Evolutionary conservation across 1,140 invertebrate genomes (phyloP), one percentile per base, ranked within the genome.

Genomic region (Cepaea nemoralis): DNA sequence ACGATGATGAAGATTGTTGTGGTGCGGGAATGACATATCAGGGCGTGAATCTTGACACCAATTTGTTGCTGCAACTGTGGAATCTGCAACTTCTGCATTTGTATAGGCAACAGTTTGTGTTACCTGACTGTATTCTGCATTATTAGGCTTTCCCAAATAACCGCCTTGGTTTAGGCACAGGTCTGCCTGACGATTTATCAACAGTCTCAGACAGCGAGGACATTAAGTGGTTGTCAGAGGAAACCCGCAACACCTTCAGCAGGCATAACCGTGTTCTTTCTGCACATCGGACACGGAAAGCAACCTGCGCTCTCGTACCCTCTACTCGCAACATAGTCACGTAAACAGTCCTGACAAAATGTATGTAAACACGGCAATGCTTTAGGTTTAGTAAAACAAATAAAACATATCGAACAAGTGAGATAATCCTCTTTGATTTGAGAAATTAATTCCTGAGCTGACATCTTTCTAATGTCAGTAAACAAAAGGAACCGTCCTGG

Each of bases 361-460:
- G 88, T 89, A 82, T 91, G 90, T 8, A 89, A 71, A 76, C 90
- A 91, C 0, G 89, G 87, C 39, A 91, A 75, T 8, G 89, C 88
- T 82, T 90, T 89, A 2, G 90, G 90, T 35, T 81, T 82, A 0
- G 71, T 82, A 71, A 87, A 89, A 27, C 67, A 37, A 14, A 83
- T 75, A n/a, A 86, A 83, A 86, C 90, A 91, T 39, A 91, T 89
- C 1, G 86, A 27, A 80, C 90, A 91, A 31, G 90, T 90, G 40
- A 91, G 80, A 71, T 89, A 84, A 45, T 90, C 88, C 63, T 88
- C 88, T 80, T 83, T 66, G n/a, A 88, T 86, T 79, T 85, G 83
- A 37, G 83, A 70, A 19, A 82, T 83, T 24, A 87, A 80, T 77
- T 73, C 83, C 59, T 83, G 76, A 16, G 78, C 59, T 48, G 86